Evolutionary conservation across 2,113 vertebrate genomes (phyloP), one percentile per base, ranked within the genome.

Genomic region (Scomber scombrus): DNA sequence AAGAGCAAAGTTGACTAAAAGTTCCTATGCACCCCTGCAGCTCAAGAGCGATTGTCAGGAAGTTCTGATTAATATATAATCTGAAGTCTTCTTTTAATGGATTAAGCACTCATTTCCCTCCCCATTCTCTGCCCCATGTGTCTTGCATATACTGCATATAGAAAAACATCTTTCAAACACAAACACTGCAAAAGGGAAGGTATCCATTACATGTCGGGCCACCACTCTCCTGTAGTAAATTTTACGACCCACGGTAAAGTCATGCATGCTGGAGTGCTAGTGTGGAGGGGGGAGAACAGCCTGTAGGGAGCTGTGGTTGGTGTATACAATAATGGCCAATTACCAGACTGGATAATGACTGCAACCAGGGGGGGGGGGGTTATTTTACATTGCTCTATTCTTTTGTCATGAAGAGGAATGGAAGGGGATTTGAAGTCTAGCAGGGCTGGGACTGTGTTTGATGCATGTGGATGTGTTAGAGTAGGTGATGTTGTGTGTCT

Each of bases 11-110:
- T 34, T 73, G 52, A 8, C 16, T 40, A 9, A 43, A 77, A 68
- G 50, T 78, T 75, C 64, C 34, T 51, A 11, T n/a, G 54, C 45
- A 15, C 6, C 69, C 71, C 56, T 75, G 45, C 80, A 84, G 51
- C 43, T 29, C n/a, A 16, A 50, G 60, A 73, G 15, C 46, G 40
- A 43, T 16, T 77, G 75, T 60, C 69, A 66, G 77, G 47, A 83
- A 78, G 73, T 51, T 84, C 11, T n/a, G 43, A 71, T 80, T 76
- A 73, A 84, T 29, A 61, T 15, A 70, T 90, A 47, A 62, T 61
- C 54, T 76, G 21, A 65, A 49, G 72, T 51, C 65, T 54, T 71
- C 16, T 29, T 84, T 71, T 54, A 61, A 71, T 46, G 29, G 19
- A 5, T 52, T 21, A 58, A 14, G 82, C 8, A 23, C 10, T 72